Conservation (phyloP, 2,797 vertebrate genomes). For the Cottoperca gobio region DNA sequence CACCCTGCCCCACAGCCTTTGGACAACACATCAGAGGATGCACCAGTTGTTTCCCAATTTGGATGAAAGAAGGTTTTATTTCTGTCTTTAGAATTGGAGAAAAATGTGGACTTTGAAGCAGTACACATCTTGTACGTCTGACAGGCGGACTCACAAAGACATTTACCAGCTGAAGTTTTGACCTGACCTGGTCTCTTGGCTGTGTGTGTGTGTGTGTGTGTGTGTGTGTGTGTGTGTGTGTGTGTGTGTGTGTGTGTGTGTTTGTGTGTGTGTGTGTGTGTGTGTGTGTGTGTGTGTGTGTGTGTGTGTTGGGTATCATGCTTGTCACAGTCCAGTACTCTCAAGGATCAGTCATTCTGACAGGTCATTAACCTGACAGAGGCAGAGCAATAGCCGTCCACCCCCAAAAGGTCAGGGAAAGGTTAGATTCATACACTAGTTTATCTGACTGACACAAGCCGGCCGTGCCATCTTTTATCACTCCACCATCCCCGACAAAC, state of each 20-base stretch:
- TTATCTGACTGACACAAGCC: constrained; percentile 25
- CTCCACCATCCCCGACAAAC: background rate
- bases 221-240: background rate
- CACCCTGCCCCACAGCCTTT: background rate
- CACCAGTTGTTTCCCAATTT: background rate
- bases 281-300: constrained; percentile 8
- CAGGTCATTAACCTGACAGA: constrained; percentile 65
- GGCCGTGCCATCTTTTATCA: background rate
- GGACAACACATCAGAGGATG: background rate
- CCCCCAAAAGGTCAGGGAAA: constrained; percentile 62
- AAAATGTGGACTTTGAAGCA: background rate
- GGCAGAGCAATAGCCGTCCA: constrained; percentile 26
- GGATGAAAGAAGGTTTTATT: background rate
- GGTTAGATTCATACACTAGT: constrained; percentile 45
- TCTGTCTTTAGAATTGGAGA: background rate
- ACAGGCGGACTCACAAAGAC: constrained; percentile 9
- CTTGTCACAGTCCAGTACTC: constrained; percentile 29
- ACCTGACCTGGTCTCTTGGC: background rate
- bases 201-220: background rate
- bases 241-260: constrained; percentile 7
- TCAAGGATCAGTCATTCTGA: constrained; percentile 60
- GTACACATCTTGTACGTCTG: background rate
- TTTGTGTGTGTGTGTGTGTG: constrained; percentile 10
- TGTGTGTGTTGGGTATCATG: background rate
- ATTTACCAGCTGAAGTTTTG: background rate